A percentile compares a stretch with the other conserved stretches of the same genome.
Conservation (phyloP, 2,888 invertebrate genomes). For the Megastigmus dorsalis region DNA sequence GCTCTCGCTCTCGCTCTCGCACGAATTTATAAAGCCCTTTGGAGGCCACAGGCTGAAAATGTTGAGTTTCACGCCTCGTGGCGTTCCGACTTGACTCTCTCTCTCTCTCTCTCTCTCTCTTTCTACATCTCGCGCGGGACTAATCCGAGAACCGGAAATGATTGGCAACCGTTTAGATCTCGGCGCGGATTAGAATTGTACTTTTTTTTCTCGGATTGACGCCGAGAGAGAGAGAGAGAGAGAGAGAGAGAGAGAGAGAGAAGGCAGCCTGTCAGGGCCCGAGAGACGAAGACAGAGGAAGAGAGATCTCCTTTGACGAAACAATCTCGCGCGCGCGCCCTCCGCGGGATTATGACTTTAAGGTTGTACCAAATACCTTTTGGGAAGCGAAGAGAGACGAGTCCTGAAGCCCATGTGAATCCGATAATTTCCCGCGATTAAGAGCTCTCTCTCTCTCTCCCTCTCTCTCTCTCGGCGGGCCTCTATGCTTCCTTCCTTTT, state of each 20-base stretch:
- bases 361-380: slow-evolving; percentile 12
- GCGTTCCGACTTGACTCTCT: too few relatives aligned
- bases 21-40: slow-evolving; percentile 54
- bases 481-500: too few relatives aligned
- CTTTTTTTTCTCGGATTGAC: slow-evolving; percentile 47
- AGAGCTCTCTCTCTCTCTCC: too few relatives aligned
- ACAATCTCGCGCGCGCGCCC: slow-evolving; percentile 60
- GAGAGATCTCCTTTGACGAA: slow-evolving; percentile 66
- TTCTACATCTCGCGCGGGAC: slow-evolving; percentile 54
- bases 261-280: too few relatives aligned
- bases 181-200: slow-evolving; percentile 67
- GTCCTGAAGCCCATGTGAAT: not conserved
- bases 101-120: slow-evolving; percentile 6
- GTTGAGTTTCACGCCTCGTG: too few relatives aligned
- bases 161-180: slow-evolving; percentile 75
- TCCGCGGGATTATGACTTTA: slow-evolving; percentile 17
- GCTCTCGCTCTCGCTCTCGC: not conserved
- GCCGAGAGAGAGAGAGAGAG: slow-evolving; percentile 22
- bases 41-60: slow-evolving; percentile 53
- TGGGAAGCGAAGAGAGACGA: not conserved
- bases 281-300: too few relatives aligned
- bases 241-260: not conserved
- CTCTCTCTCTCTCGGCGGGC: too few relatives aligned
- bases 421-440: slow-evolving; percentile 29
- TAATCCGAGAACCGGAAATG: slow-evolving; percentile 75